A percentile compares a stretch with the other conserved stretches of the same genome.
Conservation (phyloP, 2,113 vertebrate species). For the Mustela lutreola region DNA sequence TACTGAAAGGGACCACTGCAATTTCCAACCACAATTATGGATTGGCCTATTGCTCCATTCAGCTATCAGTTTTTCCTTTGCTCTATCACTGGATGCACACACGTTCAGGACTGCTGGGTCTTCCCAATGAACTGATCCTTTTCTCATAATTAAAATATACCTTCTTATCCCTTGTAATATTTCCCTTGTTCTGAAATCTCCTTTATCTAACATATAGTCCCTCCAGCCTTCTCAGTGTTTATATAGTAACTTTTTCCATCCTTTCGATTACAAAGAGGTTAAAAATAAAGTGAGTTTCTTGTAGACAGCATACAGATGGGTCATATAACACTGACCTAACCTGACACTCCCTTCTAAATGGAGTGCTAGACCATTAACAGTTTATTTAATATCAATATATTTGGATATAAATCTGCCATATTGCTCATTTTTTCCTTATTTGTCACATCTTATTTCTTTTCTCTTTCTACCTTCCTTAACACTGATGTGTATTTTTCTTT, state of each 20-base stretch:
- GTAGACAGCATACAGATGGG: not conserved
- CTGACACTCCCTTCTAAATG: not conserved
- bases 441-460: not conserved
- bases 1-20: not conserved
- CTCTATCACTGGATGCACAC: not conserved
- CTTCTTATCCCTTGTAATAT: not conserved
- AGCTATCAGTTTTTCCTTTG: not conserved
- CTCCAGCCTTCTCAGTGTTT: not conserved
- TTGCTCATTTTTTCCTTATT: not conserved
- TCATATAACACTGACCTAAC: not conserved
- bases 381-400: constrained; percentile 3
- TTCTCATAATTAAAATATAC: constrained; percentile 3
- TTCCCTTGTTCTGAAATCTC: constrained; percentile 25
- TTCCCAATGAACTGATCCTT: constrained; percentile 48
- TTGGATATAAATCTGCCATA: constrained; percentile 32
- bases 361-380: not conserved
- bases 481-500: not conserved
- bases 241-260: not conserved
- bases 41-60: constrained; percentile 1
- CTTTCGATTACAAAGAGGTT: constrained; percentile 25
- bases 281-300: constrained; percentile 27
- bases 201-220: constrained; percentile 6
- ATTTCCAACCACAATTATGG: not conserved
- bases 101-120: not conserved
- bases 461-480: not conserved